These are phyloP conservation scores for Episyrphus balteatus DNA, from an alignment of 1,140 invertebrate species.

Conservation along the genomic window DNA sequence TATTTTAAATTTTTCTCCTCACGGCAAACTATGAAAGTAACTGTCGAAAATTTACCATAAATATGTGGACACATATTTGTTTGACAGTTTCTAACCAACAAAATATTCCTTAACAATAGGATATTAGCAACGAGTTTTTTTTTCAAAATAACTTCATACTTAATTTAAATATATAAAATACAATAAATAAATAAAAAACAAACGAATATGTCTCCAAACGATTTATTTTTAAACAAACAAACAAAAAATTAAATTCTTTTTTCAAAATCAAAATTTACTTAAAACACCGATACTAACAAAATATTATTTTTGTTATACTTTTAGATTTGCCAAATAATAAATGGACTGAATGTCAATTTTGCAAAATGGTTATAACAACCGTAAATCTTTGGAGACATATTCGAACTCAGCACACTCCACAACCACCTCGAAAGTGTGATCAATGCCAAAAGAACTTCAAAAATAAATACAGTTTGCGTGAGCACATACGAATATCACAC, in stretches of 20 bases:
- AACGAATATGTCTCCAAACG: conserved; percentile 30
- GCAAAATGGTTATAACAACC: conserved; percentile 38
- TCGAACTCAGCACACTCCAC: conserved; percentile 37
- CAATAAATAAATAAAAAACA: too few relatives aligned
- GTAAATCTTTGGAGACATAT: conserved; percentile 39
- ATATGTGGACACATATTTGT: too few relatives aligned
- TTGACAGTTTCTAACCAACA: too few relatives aligned
- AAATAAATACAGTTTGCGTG: conserved; percentile 35
- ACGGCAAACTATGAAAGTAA: too few relatives aligned
- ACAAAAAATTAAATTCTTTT: not conserved
- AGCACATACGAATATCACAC: conserved; percentile 36
- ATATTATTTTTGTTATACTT: conserved; percentile 34
- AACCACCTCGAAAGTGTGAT: conserved; percentile 36
- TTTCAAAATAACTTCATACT: too few relatives aligned
- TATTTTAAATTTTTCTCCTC: too few relatives aligned
- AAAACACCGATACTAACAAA: too few relatives aligned
- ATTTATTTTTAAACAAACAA: not conserved
- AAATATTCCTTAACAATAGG: too few relatives aligned
- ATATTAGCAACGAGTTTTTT: too few relatives aligned
- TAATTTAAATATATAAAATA: too few relatives aligned
- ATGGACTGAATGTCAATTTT: conserved; percentile 39
- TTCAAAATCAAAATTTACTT: not conserved
- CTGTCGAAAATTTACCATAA: too few relatives aligned
- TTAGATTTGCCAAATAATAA: conserved; percentile 39
- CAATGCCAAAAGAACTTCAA: conserved; percentile 38